phyloP scores from a whole-genome alignment of 2,888 invertebrate genomes.

The Macropis europaea region DNA sequence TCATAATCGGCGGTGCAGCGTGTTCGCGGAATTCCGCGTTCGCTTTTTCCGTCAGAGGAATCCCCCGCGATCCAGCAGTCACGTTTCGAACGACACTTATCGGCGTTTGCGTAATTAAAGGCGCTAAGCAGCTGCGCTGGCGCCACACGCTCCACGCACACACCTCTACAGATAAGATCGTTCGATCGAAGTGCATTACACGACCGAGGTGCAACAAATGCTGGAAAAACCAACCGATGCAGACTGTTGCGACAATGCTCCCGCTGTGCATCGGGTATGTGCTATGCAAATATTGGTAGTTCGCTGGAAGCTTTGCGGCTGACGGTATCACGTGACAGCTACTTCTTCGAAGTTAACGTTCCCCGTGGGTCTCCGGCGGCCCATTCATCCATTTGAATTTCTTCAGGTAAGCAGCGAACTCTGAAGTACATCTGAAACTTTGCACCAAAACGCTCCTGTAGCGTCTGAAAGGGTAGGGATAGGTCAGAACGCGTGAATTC shows the following conservation, averaged over 20 bases:
- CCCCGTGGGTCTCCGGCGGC: too few species aligned
- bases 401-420: too few species aligned
- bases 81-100: conserved; percentile 8
- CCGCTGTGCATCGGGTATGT: background rate
- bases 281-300: conserved; percentile 21
- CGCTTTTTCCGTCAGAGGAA: conserved; percentile 28
- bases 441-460: too few species aligned
- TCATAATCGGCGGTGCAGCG: background rate
- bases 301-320: background rate
- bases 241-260: background rate
- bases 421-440: too few species aligned
- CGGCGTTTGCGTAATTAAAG: conserved; percentile 53
- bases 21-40: conserved; percentile 43
- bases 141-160: conserved; percentile 25
- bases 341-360: too few species aligned
- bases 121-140: conserved; percentile 45
- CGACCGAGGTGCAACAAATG: background rate
- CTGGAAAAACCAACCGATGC: conserved; percentile 5
- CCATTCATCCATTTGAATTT: too few species aligned
- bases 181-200: conserved; percentile 10
- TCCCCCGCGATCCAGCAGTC: background rate
- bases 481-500: too few species aligned
- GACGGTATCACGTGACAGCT: too few species aligned
- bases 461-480: too few species aligned
- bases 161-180: background rate